phyloP scores from a whole-genome alignment of 2,113 vertebrate genomes.

The Rhinopomastus cyanomelas region DNA sequence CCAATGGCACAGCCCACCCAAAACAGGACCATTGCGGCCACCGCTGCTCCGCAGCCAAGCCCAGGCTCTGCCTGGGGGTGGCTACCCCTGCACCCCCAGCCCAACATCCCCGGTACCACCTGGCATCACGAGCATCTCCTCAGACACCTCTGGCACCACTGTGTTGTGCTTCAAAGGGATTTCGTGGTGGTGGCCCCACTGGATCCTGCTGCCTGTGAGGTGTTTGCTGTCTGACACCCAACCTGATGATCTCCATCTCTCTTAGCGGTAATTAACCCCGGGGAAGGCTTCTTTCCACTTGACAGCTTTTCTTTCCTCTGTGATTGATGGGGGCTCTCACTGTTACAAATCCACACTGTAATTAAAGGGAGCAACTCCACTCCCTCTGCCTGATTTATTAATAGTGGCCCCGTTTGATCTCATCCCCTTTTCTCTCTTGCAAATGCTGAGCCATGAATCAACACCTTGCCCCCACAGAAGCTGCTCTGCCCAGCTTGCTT shows the following conservation, averaged over 20 bases:
- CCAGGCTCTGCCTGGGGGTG: background rate
- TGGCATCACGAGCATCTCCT: background rate
- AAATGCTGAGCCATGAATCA: constrained; percentile 1
- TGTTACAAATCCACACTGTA: background rate
- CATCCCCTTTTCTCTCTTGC: background rate
- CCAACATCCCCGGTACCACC: background rate
- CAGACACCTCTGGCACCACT: accelerated
- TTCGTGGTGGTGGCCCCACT: accelerated
- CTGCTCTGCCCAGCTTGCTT: background rate
- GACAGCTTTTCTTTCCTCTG: background rate
- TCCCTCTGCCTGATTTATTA: constrained; percentile 49
- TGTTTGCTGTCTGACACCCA: background rate
- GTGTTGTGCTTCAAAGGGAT: accelerated
- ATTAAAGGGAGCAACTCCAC: constrained; percentile 36
- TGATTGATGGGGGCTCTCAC: constrained; percentile 1
- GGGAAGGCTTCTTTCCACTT: background rate
- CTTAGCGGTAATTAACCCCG: background rate
- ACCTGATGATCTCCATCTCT: background rate
- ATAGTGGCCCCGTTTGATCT: constrained; percentile 38
- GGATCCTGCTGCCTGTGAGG: accelerated
- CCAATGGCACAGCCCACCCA: background rate
- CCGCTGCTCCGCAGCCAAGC: accelerated
- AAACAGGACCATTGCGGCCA: accelerated
- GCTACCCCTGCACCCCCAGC: background rate
- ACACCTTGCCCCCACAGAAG: background rate